phyloP scores from a whole-genome alignment of 2,797 vertebrate species.

The Picus viridis region DNA sequence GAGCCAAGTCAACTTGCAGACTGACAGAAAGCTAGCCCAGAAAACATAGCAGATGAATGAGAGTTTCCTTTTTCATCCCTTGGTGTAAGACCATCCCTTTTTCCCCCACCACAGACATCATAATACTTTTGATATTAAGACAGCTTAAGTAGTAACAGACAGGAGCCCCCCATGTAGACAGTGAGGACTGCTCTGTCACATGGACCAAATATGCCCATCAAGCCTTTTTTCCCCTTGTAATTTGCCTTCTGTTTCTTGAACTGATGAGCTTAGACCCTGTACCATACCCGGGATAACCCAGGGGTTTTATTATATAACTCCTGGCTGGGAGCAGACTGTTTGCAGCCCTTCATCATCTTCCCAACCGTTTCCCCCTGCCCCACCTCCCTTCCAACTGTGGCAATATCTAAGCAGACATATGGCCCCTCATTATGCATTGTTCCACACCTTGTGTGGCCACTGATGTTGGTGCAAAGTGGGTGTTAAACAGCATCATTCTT shows the following conservation, averaged over 20 bases:
- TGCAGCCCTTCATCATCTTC: background rate
- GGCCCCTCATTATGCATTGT: background rate
- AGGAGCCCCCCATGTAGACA: background rate
- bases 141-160: background rate
- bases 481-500: background rate
- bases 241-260: background rate
- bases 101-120: background rate
- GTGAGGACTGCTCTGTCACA: background rate
- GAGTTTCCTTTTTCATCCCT: background rate
- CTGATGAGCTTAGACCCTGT: background rate
- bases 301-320: background rate
- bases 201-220: background rate
- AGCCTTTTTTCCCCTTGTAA: background rate
- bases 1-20: background rate
- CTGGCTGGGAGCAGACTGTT: background rate
- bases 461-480: background rate
- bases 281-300: background rate
- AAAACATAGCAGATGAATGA: background rate
- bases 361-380: fast-evolving
- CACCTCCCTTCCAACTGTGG: background rate
- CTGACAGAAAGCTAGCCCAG: background rate
- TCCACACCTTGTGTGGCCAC: slow-evolving; percentile 31
- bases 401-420: background rate
- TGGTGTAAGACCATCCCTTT: background rate
- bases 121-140: background rate